Evolutionary conservation across 2,113 vertebrate species (phyloP), one percentile per base, ranked within the genome.

Genomic region (Microtus oregoni): DNA sequence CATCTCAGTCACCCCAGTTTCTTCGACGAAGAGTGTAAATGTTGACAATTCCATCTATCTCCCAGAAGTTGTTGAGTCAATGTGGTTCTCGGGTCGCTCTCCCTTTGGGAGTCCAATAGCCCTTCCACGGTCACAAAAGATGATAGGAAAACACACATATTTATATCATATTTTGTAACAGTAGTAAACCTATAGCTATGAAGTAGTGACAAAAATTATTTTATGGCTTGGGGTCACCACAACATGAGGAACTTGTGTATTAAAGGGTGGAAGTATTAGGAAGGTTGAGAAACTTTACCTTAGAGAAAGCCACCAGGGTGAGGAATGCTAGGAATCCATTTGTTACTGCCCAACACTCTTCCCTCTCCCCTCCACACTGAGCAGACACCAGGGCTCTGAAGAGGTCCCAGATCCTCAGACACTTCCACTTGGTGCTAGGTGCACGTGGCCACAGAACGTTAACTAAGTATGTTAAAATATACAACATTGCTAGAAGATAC

Each of bases 11-110:
- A 47, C 32, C 19, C 24, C 9, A 41, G 44, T 15, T 30, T 44
- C 75, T 41, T 3, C 75, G 14, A 0, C 0, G 0, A 2, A 8
- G 19, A 58, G 11, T 2, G 0, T 44, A 15, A 41, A 38, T 3
- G 0, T 1, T 9, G 5, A 11, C 1, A 28, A 6, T 12, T 30
- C 82, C 35, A 3, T 4, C 8, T 7, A 2, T 4, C 4, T 7
- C 28, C 10, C 28, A 32, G 8, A 13, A 17, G 38, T 24, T 4
- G 30, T 11, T 63, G 44, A 63, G 63, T 32, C 50, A 68, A 73
- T 2, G 1, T 28, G 32, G 44, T 5, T 58, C 52, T 58, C 78
- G 35, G 20, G 79, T 82, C 1, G 1, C 1, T 24, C 58, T 6
- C 12, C 11, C 32, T 81, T n/a, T 58, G 32, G 35, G 35, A 13